These are phyloP conservation scores for Premnoplex brunnescens DNA, from an alignment of 2,797 vertebrate genomes.

Conservation along the genomic window DNA sequence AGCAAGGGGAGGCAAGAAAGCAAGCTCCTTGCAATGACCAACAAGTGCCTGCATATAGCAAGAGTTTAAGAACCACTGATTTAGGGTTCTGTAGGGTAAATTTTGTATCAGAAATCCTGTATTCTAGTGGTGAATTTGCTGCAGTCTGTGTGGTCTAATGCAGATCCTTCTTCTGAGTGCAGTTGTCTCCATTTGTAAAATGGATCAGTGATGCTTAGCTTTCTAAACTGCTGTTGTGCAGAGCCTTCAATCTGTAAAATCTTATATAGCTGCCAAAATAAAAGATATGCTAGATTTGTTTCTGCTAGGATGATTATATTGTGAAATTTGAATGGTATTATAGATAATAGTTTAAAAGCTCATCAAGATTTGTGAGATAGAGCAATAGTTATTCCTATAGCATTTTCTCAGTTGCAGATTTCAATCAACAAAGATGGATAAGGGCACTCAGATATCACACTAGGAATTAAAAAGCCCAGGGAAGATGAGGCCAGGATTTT, in stretches of 20 bases:
- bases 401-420: background rate
- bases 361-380: background rate
- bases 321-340: background rate
- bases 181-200: constrained; percentile 13
- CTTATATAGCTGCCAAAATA: background rate
- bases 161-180: background rate
- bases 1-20: background rate
- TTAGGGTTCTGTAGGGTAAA: background rate
- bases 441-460: background rate
- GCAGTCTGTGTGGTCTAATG: background rate
- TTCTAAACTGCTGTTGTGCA: background rate
- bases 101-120: constrained; percentile 17
- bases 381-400: background rate
- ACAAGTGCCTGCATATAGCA: background rate
- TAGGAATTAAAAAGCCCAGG: background rate
- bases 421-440: background rate
- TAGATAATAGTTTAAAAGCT: background rate
- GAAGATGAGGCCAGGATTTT: background rate
- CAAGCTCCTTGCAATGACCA: background rate
- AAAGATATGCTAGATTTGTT: background rate
- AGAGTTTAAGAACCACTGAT: background rate
- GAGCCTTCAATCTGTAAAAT: background rate
- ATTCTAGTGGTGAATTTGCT: constrained; percentile 17
- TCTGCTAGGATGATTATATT: background rate
- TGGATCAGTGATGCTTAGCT: background rate